A percentile compares a stretch with the other conserved stretches of the same genome.
Evolutionary conservation across 2,888 invertebrate species (phyloP).

Genomic region (Microctonus brassicae): DNA sequence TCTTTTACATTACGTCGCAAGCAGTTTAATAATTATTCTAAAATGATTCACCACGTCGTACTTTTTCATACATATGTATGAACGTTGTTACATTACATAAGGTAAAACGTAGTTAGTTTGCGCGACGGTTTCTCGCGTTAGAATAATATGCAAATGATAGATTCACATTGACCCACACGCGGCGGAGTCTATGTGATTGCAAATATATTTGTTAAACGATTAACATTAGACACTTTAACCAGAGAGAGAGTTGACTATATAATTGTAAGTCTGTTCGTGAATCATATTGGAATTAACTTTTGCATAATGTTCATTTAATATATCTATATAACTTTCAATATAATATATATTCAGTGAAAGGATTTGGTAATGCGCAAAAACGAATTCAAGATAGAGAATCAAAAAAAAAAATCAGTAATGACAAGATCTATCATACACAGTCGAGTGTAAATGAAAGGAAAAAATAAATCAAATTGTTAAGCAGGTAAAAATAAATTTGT

Average conservation of each 20-base stretch:
- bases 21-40: slow-evolving; percentile 18
- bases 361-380: not conserved
- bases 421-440: not conserved
- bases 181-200: not conserved
- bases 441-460: not conserved
- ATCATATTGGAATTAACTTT: not conserved
- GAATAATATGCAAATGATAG: slow-evolving; percentile 30
- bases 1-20: not conserved
- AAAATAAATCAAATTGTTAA: not conserved
- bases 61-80: slow-evolving; percentile 20
- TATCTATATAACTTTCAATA: too few relatives aligned
- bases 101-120: slow-evolving; percentile 11
- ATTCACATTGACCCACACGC: slow-evolving; percentile 23
- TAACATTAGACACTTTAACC: slow-evolving; percentile 7
- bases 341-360: slow-evolving; percentile 9
- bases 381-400: not conserved
- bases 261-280: not conserved
- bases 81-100: slow-evolving; percentile 27
- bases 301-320: not conserved
- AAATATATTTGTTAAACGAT: not conserved
- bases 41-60: slow-evolving; percentile 21
- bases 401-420: not conserved
- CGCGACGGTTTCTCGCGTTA: slow-evolving; percentile 23
- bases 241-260: not conserved
- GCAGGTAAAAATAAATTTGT: not conserved